Percentiles rank a stretch among this genome's conserved stretches.
Evolutionary conservation across 2,113 vertebrate species (phyloP).

Genomic region (Strigops habroptila): DNA sequence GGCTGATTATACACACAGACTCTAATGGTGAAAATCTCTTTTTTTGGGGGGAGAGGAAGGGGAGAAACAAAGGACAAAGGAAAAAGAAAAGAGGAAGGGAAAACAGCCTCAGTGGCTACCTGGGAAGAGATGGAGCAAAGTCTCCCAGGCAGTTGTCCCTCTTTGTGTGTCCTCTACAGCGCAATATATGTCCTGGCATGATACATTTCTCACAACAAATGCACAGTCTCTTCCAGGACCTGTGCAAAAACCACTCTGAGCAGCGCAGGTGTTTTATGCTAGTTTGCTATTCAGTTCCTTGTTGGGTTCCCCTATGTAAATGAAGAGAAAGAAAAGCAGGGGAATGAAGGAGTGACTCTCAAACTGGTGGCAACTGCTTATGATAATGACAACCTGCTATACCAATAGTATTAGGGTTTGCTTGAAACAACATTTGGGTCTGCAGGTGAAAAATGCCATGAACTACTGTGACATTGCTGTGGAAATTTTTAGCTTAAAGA

Average conservation of each 20-base stretch:
- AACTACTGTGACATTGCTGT: not conserved
- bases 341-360: not conserved
- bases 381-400: not conserved
- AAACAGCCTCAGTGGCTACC: not conserved
- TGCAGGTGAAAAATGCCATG: not conserved
- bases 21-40: not conserved
- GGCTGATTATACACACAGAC: not conserved
- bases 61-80: not conserved
- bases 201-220: not conserved
- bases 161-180: not conserved
- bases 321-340: not conserved
- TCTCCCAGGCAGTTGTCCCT: not conserved
- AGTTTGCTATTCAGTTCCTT: not conserved
- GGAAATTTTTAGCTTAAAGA: not conserved
- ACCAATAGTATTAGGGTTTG: not conserved
- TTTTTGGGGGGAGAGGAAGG: fast-evolving
- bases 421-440: not conserved
- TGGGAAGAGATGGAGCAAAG: not conserved
- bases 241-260: fast-evolving
- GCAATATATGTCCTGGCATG: fast-evolving
- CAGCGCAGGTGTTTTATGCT: not conserved
- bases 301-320: not conserved
- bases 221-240: not conserved
- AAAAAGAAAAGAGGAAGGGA: not conserved
- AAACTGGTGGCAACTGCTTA: fast-evolving